Evolutionary conservation across 2,113 vertebrate species (phyloP).

Genomic region (Bucco capensis): DNA sequence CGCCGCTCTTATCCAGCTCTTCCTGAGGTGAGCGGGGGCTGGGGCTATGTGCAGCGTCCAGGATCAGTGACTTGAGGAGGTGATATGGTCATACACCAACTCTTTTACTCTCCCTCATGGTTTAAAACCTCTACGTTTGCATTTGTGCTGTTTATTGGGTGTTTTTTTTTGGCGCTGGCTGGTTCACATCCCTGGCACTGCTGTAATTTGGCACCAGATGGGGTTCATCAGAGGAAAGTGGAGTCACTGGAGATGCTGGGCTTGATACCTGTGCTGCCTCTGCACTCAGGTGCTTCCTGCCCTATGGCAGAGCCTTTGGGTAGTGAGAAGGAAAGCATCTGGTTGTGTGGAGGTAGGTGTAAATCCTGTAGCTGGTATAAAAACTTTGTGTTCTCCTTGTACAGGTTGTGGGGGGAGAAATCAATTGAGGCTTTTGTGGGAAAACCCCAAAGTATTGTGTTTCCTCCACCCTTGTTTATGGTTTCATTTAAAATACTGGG

Average conservation of each 20-base stretch:
- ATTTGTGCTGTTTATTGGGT: neutral
- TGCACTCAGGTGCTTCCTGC: neutral
- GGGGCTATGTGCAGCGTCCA: fast-evolving
- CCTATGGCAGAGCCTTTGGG: neutral
- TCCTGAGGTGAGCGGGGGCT: fast-evolving
- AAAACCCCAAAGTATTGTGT: neutral
- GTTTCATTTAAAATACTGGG: neutral
- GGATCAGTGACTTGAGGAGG: fast-evolving
- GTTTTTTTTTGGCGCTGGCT: fast-evolving
- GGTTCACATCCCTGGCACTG: fast-evolving
- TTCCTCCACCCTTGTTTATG: fast-evolving
- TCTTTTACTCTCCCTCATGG: fast-evolving
- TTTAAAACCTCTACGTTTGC: neutral
- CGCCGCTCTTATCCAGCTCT: neutral
- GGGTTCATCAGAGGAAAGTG: neutral
- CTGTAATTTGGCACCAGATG: neutral
- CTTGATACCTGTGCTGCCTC: too few species aligned
- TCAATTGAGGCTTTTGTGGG: neutral
- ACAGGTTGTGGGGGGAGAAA: neutral
- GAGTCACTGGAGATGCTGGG: fast-evolving
- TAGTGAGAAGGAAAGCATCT: neutral
- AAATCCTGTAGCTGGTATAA: neutral
- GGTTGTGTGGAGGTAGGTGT: neutral
- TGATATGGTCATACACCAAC: fast-evolving
- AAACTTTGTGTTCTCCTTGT: neutral